Evolutionary conservation across 2,888 invertebrate genomes (phyloP).

Genomic region (Polyommatus icarus): DNA sequence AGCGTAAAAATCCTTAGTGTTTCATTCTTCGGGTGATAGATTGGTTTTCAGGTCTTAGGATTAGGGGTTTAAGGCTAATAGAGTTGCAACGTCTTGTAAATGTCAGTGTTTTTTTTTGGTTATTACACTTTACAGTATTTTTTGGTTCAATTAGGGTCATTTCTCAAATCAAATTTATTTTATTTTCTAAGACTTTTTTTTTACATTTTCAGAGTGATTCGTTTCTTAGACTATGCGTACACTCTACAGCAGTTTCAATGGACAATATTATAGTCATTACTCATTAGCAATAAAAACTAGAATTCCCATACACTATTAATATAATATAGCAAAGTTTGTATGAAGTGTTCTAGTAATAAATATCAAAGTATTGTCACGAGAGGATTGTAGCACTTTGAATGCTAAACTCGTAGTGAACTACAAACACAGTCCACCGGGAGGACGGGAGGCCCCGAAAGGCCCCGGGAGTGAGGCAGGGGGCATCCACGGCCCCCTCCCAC

Average conservation of each 20-base stretch:
- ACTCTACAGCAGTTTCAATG: neutral
- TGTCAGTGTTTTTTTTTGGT: no score
- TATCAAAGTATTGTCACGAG: slow-evolving; percentile 73
- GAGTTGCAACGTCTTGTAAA: neutral
- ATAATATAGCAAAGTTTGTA: slow-evolving; percentile 45
- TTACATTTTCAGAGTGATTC: neutral
- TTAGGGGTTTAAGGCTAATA: neutral
- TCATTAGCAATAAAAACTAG: neutral
- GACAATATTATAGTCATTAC: neutral
- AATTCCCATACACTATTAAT: slow-evolving; percentile 36
- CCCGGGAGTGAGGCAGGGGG: slow-evolving; percentile 1
- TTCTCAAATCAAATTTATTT: neutral
- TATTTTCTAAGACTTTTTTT: neutral
- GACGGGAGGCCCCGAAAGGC: slow-evolving; percentile 3
- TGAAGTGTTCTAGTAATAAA: slow-evolving; percentile 72
- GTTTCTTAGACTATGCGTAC: neutral
- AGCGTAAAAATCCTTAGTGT: neutral
- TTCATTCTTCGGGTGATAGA: neutral
- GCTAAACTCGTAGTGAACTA: slow-evolving; percentile 75
- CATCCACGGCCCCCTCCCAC: slow-evolving; percentile 57
- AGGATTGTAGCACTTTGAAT: slow-evolving; percentile 73
- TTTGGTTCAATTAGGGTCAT: no score
- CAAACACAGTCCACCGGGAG: slow-evolving; percentile 51
- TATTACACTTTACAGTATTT: no score
- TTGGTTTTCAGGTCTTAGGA: neutral